A percentile compares a stretch with the other conserved stretches of the same genome.
Evolutionary conservation across 2,113 vertebrate species (phyloP).

Genomic region (Tachysurus fulvidraco): DNA sequence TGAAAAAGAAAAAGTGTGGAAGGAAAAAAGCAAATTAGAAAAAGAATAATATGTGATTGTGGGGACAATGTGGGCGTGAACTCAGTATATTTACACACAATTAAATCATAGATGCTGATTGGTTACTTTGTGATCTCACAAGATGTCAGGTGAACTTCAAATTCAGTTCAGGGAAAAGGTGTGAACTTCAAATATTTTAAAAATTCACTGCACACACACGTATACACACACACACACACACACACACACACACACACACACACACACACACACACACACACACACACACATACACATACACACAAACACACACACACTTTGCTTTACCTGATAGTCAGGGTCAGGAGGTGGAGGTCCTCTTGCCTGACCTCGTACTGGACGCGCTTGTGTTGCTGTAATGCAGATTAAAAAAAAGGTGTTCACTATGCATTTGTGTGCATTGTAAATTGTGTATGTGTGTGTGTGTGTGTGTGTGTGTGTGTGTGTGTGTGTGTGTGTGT

Average conservation of each 20-base stretch:
- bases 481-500: slow-evolving; percentile 28
- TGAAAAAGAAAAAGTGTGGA: neutral
- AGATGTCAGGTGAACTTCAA: neutral
- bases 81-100: neutral
- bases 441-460: slow-evolving; percentile 23
- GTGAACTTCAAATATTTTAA: neutral
- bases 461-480: neutral
- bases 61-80: neutral
- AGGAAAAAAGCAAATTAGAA: slow-evolving; percentile 6
- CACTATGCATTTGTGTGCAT: slow-evolving; percentile 1
- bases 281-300: neutral
- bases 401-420: neutral
- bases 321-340: slow-evolving; percentile 65
- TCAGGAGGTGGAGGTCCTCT: slow-evolving; percentile 13
- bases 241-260: neutral
- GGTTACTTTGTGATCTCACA: neutral
- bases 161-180: neutral
- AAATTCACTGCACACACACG: neutral
- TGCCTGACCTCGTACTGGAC: neutral
- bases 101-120: neutral
- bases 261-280: slow-evolving; percentile 8
- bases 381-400: slow-evolving; percentile 1
- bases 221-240: slow-evolving; percentile 1
- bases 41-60: neutral
- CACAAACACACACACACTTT: neutral